Conservation (phyloP, 2,797 vertebrate species). For the Tarsius wallacei region DNA sequence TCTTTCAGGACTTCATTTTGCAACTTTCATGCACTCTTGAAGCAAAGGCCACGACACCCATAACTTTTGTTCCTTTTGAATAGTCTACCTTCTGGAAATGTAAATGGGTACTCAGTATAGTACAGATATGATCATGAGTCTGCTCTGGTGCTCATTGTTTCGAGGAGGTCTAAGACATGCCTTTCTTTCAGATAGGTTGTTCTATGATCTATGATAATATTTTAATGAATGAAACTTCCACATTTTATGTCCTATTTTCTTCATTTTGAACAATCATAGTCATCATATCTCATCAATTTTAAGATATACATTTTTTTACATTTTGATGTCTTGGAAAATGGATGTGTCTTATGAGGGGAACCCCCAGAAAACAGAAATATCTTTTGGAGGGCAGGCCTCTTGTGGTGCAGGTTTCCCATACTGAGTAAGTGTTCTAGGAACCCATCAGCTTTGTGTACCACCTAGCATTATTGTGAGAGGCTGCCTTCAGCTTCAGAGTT, state of each 20-base stretch:
- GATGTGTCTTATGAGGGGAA: constrained; percentile 41
- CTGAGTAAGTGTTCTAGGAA: too few relatives aligned
- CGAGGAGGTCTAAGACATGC: background rate
- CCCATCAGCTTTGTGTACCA: too few relatives aligned
- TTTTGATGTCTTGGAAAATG: constrained; percentile 47
- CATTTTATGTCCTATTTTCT: constrained; percentile 30
- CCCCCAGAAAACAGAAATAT: too few relatives aligned
- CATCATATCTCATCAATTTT: background rate
- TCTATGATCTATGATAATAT: constrained; percentile 29
- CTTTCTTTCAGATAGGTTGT: background rate
- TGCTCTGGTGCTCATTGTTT: background rate
- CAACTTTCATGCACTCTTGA: background rate
- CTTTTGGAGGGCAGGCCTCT: too few relatives aligned
- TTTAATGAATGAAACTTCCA: background rate
- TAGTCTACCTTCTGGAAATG: background rate
- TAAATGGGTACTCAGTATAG: background rate
- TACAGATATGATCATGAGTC: background rate
- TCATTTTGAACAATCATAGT: constrained; percentile 32
- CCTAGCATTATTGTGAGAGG: too few relatives aligned
- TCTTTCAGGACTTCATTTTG: constrained; percentile 31
- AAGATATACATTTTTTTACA: background rate
- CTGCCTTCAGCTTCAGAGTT: too few relatives aligned
- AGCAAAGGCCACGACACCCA: background rate
- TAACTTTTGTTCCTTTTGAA: background rate
- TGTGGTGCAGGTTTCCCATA: too few relatives aligned